Conservation (phyloP, 2,797 vertebrate species). For the Lepilemur septentrionalis region DNA sequence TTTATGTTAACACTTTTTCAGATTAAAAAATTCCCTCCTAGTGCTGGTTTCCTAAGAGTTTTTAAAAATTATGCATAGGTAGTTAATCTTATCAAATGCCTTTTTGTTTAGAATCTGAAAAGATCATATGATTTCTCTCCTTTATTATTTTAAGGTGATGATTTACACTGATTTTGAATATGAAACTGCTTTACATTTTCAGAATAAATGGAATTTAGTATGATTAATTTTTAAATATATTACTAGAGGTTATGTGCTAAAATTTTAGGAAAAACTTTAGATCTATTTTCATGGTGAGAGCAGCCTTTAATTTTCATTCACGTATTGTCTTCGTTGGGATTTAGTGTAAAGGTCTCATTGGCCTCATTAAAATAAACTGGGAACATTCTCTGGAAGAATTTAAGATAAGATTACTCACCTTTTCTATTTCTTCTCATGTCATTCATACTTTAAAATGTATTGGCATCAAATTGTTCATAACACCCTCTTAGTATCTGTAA, state of each 20-base stretch:
- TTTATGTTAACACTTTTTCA: not conserved
- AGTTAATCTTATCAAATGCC: not conserved
- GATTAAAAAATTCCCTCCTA: not conserved
- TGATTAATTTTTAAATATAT: not conserved
- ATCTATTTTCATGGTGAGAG: not conserved
- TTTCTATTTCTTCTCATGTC: not conserved
- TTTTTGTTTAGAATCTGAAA: not conserved
- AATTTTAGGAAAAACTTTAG: not conserved
- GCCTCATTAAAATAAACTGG: not conserved
- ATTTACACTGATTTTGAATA: not conserved
- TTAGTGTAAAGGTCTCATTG: not conserved
- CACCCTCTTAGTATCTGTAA: not conserved
- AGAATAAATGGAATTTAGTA: not conserved
- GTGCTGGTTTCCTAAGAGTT: not conserved
- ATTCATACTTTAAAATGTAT: not conserved
- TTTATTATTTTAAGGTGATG: not conserved
- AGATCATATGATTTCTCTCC: not conserved
- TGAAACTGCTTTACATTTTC: constrained; percentile 8
- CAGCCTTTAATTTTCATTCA: not conserved
- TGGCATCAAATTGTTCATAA: not conserved
- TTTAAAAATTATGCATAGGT: not conserved
- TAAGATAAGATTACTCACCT: not conserved
- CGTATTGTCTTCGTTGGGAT: not conserved
- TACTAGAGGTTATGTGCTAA: not conserved
- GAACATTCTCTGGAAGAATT: not conserved